These are phyloP conservation scores for Drosophila mimica DNA, from an alignment of 2,888 invertebrate species.

Conservation along the genomic window DNA sequence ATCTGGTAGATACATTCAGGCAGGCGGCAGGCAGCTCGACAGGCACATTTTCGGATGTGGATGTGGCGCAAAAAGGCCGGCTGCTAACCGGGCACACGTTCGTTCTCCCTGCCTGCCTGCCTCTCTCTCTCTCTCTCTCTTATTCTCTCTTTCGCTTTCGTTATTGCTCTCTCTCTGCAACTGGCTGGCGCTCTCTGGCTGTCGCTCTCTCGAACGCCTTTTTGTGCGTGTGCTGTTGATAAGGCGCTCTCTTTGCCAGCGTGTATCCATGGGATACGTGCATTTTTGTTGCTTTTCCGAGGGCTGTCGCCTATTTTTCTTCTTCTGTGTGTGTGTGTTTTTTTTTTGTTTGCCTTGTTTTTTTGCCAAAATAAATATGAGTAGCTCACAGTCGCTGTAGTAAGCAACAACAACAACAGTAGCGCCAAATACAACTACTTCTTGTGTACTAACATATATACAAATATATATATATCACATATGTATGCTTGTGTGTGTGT, in stretches of 20 bases:
- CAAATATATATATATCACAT: conserved; percentile 14
- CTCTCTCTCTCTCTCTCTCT: conserved; percentile 14
- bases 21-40: conserved; percentile 14
- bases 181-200: background rate
- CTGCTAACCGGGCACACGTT: conserved; percentile 46
- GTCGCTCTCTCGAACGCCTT: conserved; percentile 1
- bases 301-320: conserved; percentile 61
- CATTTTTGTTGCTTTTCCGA: conserved; percentile 30
- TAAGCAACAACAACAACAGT: conserved; percentile 41
- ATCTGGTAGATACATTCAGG: conserved; percentile 57
- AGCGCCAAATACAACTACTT: conserved; percentile 24
- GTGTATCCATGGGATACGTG: conserved; percentile 60
- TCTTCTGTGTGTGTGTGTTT: background rate
- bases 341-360: conserved; percentile 6
- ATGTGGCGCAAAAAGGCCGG: conserved; percentile 69
- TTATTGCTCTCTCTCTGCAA: conserved; percentile 1
- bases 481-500: conserved; percentile 5
- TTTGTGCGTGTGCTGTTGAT: conserved; percentile 25
- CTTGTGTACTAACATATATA: conserved; percentile 16
- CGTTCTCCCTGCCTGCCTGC: conserved; percentile 13
- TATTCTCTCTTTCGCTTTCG: conserved; percentile 10
- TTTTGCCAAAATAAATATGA: conserved; percentile 62
- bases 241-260: conserved; percentile 43
- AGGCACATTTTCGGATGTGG: conserved; percentile 42
- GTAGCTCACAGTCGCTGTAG: conserved; percentile 39